Base-by-base conservation (phyloP, 2,113 vertebrate genomes). In the Pseudolaguvia tuberculata region DNA sequence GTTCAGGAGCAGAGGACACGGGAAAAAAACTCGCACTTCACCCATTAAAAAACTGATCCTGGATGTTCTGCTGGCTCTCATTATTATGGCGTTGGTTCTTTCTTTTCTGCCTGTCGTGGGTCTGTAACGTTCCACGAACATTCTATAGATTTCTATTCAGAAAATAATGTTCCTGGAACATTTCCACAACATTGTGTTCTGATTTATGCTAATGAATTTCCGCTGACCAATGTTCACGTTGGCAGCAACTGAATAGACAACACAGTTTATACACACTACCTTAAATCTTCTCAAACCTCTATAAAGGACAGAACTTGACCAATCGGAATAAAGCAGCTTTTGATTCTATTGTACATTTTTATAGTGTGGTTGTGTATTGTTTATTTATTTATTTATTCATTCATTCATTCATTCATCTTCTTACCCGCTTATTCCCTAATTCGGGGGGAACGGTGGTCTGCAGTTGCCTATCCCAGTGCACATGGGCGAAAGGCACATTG, bases 1-100 rank as follows among this genome's bases (percentile, higher is more conserved):
- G 95, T 97, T 96, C 84, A 89, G 84, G 84, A 83, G 78, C 79
- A 91, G 14, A 23, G 94, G 95, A 25, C 91, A 91, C 0, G 93
- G 94, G 58, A 83, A 68, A 65, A 91, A 85, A 62, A 57, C 56
- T 1, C 76, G 65, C 1, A 61, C 12, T 14, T 82, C 76, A 0
- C 77, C 78, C 2, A 0, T 78, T 0, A 42, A 31, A 56, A 75
- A 52, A 25, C 75, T 89, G 5, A 3, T 92, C 0, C 79, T 90
- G 42, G 81, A 90, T 45, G 25, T 82, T 5, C 79, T 91, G 3
- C n/a, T 94, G 45, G n/a, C 91, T 45, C 75, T 88, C 8, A 81
- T 92, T 50, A 62, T 93, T 59, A 72, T 83, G 3, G 81, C 85
- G 1, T 76, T 88, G 20, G 13, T 82, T 13, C 76, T 95, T 8